Percentiles rank a stretch among this genome's conserved stretches.
These are phyloP conservation scores for Setipinna tenuifilis DNA, from an alignment of 2,797 vertebrate genomes.

Conservation along the genomic window DNA sequence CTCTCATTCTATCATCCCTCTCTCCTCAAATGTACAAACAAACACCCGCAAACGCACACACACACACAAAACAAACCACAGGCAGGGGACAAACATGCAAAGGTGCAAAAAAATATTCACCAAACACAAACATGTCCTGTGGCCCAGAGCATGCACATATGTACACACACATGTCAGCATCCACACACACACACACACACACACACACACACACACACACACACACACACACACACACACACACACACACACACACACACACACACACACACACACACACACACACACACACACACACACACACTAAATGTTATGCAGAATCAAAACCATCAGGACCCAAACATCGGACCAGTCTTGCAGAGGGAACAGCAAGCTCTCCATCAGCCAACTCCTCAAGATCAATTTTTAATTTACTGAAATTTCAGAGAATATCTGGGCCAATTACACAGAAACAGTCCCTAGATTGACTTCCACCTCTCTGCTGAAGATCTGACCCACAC, in stretches of 20 bases:
- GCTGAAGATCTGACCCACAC: constrained; percentile 56
- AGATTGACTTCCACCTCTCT: constrained; percentile 73
- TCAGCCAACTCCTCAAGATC: constrained; percentile 74
- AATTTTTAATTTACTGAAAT: constrained; percentile 82
- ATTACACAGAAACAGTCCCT: constrained; percentile 80
- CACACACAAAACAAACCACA: no score
- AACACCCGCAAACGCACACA: not conserved
- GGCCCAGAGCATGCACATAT: no score
- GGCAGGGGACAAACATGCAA: not conserved
- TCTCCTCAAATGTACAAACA: not conserved
- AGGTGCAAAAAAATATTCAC: no score
- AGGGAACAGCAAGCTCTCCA: constrained; percentile 48
- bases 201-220: not conserved
- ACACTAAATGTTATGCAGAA: not conserved
- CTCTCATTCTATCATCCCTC: no score
- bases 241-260: not conserved
- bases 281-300: not conserved
- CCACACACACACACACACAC: not conserved
- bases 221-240: not conserved
- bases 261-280: constrained; percentile 10
- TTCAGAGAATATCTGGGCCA: constrained; percentile 80
- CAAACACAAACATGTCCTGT: no score
- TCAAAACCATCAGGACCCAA: constrained; percentile 57
- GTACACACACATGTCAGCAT: not conserved
- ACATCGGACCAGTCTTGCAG: constrained; percentile 48